These are phyloP conservation scores for Meteorus cinctellus DNA, from an alignment of 2,888 invertebrate species.

Conservation along the genomic window DNA sequence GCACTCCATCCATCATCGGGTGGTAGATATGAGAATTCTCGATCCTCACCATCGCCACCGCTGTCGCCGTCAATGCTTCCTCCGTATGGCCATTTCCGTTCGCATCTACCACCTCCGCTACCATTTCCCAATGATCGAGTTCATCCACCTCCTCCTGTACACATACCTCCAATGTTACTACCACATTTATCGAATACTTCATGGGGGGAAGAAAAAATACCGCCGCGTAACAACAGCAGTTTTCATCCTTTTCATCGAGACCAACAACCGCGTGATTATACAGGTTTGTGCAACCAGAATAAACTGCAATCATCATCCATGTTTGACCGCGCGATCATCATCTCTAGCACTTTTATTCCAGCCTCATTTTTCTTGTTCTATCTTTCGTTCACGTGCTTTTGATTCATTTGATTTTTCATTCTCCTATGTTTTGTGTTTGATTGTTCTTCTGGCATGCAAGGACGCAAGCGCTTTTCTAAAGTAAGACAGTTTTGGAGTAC, in stretches of 20 bases:
- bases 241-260: slow-evolving; percentile 59
- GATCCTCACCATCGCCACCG: slow-evolving; percentile 65
- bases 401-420: slow-evolving; percentile 48
- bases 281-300: slow-evolving; percentile 66
- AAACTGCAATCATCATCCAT: slow-evolving; percentile 37
- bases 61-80: slow-evolving; percentile 65
- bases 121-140: slow-evolving; percentile 75
- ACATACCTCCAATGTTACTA: slow-evolving; percentile 66
- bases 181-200: slow-evolving; percentile 61
- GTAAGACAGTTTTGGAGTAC: slow-evolving; percentile 73
- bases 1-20: slow-evolving; percentile 76
- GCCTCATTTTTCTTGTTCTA: slow-evolving; percentile 15
- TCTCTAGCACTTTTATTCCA: neutral
- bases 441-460: slow-evolving; percentile 64
- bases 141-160: slow-evolving; percentile 75
- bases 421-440: slow-evolving; percentile 47
- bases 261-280: slow-evolving; percentile 66
- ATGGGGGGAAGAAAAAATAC: slow-evolving; percentile 65
- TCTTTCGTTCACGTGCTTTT: slow-evolving; percentile 33
- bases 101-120: slow-evolving; percentile 67
- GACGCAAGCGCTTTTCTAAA: slow-evolving; percentile 72
- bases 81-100: slow-evolving; percentile 56
- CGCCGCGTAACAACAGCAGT: slow-evolving; percentile 61
- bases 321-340: slow-evolving; percentile 10
- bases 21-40: slow-evolving; percentile 59